These are phyloP conservation scores for Lumbricus terrestris DNA, from an alignment of 2,888 invertebrate species.

Conservation along the genomic window DNA sequence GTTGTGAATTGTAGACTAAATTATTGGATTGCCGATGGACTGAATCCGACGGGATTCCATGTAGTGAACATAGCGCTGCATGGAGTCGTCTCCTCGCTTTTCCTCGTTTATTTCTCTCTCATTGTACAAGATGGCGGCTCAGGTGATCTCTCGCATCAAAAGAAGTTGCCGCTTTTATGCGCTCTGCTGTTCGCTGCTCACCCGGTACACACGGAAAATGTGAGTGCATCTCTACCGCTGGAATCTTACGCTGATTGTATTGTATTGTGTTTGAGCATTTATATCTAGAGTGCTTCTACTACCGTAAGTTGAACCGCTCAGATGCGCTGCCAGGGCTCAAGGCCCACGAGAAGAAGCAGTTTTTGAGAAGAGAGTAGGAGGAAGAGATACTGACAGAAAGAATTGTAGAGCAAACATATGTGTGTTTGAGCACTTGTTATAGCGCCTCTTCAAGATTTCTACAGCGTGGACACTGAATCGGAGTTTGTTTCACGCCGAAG, in stretches of 20 bases:
- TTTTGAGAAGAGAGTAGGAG: too few species aligned
- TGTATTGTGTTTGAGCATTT: too few species aligned
- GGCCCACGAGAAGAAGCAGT: too few species aligned
- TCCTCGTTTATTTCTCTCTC: constrained; percentile 63
- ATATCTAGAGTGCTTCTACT: too few species aligned
- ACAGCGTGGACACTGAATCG: too few species aligned
- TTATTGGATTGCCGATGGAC: constrained; percentile 67
- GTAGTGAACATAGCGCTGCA: constrained; percentile 75
- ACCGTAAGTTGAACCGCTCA: too few species aligned
- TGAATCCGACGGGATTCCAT: constrained; percentile 68
- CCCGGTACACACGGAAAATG: constrained; percentile 89
- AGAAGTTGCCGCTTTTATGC: constrained; percentile 65
- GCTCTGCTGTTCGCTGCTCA: constrained; percentile 82
- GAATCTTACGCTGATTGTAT: not conserved
- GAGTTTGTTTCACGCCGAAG: too few species aligned
- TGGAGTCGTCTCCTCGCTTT: constrained; percentile 64
- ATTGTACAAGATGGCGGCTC: constrained; percentile 42
- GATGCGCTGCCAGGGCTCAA: too few species aligned
- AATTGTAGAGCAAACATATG: too few species aligned
- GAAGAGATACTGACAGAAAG: too few species aligned
- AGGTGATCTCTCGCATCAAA: not conserved
- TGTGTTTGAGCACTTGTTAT: too few species aligned
- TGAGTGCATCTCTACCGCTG: constrained; percentile 54
- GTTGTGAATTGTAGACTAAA: constrained; percentile 55
- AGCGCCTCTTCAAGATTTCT: too few species aligned